phyloP scores from a whole-genome alignment of 2,888 invertebrate species.

The Microctonus aethiopoides region DNA sequence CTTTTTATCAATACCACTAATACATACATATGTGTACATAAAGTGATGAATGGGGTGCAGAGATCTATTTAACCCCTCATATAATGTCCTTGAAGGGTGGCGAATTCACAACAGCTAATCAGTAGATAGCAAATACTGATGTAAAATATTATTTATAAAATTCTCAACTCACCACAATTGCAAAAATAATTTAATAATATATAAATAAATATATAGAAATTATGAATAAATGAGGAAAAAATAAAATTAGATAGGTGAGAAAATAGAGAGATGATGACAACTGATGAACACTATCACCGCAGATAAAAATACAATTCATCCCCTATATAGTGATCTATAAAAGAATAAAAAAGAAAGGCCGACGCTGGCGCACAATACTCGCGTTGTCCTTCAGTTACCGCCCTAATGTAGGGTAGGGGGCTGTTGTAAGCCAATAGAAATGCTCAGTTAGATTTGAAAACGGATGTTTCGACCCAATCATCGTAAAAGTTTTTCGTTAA shows the following conservation, averaged over 20 bases:
- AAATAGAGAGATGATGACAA: not conserved
- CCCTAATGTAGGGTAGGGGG: conserved; percentile 55
- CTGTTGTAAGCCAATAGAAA: conserved; percentile 50
- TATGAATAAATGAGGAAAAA: too few species aligned
- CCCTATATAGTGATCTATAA: conserved; percentile 42
- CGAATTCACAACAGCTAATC: too few species aligned
- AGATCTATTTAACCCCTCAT: conserved; percentile 33
- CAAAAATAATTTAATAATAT: too few species aligned
- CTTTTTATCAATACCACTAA: too few species aligned
- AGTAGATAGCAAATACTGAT: too few species aligned
- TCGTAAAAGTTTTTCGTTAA: conserved; percentile 55
- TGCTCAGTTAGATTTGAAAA: conserved; percentile 38
- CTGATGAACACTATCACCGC: conserved; percentile 30
- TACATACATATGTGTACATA: too few species aligned
- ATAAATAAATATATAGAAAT: too few species aligned
- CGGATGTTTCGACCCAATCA: conserved; percentile 45
- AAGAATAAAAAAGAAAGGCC: conserved; percentile 40
- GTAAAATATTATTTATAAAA: too few species aligned
- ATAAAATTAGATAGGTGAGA: not conserved
- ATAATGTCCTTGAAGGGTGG: conserved; percentile 22
- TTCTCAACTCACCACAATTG: too few species aligned
- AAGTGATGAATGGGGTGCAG: conserved; percentile 22
- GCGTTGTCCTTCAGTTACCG: conserved; percentile 44
- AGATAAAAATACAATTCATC: conserved; percentile 38
- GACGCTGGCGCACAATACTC: not conserved